Percentiles rank a stretch among this genome's conserved stretches.
These are phyloP conservation scores for Ypsolopha sequella DNA, from an alignment of 2,888 invertebrate species.

Conservation along the genomic window DNA sequence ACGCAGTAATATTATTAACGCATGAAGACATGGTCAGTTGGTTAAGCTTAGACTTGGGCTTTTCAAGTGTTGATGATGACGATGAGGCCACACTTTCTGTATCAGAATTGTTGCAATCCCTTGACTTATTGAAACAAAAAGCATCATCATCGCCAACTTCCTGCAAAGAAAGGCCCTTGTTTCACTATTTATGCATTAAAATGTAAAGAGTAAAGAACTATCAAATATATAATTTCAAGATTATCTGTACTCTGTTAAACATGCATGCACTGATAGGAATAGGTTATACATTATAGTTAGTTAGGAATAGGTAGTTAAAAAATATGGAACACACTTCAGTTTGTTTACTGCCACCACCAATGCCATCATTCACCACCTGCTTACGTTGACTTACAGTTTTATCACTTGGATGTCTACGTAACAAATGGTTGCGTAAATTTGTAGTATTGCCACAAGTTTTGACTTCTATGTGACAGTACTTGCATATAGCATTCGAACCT, in stretches of 20 bases:
- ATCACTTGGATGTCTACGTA: not conserved
- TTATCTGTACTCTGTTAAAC: too few relatives aligned
- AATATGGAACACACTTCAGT: not conserved
- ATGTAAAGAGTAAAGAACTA: too few relatives aligned
- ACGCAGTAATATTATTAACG: slow-evolving; percentile 13
- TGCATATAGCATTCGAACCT: not conserved
- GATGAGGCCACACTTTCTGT: slow-evolving; percentile 1
- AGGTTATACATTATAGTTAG: too few relatives aligned
- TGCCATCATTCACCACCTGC: not conserved
- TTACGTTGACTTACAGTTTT: not conserved
- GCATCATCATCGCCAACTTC: too few relatives aligned
- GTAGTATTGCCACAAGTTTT: not conserved
- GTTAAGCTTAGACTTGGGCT: not conserved
- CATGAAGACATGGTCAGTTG: slow-evolving; percentile 10
- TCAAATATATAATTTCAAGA: too few relatives aligned
- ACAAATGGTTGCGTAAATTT: not conserved
- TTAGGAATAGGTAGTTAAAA: too few relatives aligned
- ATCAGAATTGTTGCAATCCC: not conserved
- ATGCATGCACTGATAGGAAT: too few relatives aligned
- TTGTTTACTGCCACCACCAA: not conserved
- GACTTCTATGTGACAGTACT: not conserved
- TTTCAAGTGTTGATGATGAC: not conserved
- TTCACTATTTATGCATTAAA: not conserved
- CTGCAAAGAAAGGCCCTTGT: not conserved
- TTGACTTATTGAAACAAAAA: not conserved